Evolutionary conservation across 1,140 invertebrate genomes (phyloP).

Genomic region (Apis dorsata): DNA sequence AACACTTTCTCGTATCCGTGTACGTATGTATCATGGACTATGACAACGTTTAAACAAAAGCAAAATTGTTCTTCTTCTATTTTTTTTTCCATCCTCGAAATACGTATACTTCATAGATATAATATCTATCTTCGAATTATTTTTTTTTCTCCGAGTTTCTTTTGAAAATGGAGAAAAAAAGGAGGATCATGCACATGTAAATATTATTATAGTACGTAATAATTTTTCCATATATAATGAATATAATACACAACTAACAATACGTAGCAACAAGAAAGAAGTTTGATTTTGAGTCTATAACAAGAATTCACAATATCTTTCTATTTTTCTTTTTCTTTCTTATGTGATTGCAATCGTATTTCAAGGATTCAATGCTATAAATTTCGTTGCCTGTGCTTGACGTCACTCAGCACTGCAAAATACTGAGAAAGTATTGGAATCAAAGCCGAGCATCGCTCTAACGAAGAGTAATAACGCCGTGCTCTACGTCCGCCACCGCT

Average conservation of each 20-base stretch:
- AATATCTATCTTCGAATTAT: neutral
- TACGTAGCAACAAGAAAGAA: conserved; percentile 37
- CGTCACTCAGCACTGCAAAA: too few species aligned
- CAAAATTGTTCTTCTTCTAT: too few species aligned
- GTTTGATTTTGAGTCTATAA: conserved; percentile 13
- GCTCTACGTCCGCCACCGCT: neutral
- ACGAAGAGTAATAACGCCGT: conserved; percentile 18
- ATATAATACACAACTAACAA: conserved; percentile 45
- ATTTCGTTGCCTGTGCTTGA: neutral
- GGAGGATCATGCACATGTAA: conserved; percentile 10
- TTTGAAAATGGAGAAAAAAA: neutral
- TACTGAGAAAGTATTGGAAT: neutral
- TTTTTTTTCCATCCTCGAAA: neutral
- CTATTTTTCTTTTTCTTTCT: neutral
- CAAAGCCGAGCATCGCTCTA: conserved; percentile 18
- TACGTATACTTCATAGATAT: neutral
- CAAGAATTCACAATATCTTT: too few species aligned
- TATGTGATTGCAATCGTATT: neutral
- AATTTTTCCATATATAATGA: conserved; percentile 33
- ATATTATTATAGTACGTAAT: conserved; percentile 1
- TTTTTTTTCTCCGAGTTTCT: neutral
- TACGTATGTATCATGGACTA: neutral
- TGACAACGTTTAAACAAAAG: neutral
- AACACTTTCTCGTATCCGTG: conserved; percentile 31
- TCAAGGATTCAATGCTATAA: neutral